Conservation (phyloP, 2,797 vertebrate genomes). For the Mormyrus proboscirostris region DNA sequence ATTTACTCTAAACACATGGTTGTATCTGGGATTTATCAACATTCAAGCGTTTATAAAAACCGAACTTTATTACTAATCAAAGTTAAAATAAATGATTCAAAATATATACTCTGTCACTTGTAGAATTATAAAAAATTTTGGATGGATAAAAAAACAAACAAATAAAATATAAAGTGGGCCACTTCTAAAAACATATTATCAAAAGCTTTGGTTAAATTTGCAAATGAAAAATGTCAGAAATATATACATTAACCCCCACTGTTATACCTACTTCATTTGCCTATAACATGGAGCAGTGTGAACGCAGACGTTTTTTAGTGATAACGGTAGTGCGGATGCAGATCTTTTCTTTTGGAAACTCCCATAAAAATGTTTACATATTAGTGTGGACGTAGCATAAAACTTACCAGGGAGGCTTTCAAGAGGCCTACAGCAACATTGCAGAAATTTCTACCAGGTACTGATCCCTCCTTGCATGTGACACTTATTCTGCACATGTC, state of each 20-base stretch:
- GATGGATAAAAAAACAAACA: no score
- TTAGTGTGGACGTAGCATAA: neutral
- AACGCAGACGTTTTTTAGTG: neutral
- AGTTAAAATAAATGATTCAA: no score
- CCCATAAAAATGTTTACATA: neutral
- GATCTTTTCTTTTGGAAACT: neutral
- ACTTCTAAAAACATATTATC: neutral
- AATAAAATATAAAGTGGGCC: no score
- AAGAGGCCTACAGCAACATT: neutral
- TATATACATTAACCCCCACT: neutral
- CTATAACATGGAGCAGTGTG: neutral
- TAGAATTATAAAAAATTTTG: neutral
- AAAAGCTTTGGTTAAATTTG: neutral
- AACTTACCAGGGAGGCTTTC: neutral
- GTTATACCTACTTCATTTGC: neutral
- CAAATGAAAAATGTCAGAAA: neutral
- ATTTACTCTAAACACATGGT: no score
- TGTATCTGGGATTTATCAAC: no score
- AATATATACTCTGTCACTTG: no score
- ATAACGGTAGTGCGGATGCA: neutral
- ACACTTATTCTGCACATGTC: neutral
- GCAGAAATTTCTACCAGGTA: neutral
- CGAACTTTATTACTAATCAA: no score
- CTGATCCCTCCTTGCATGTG: neutral
- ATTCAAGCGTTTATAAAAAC: no score